Conservation (phyloP, 2,797 vertebrate genomes). For the Schizothorax lantsangensis region DNA sequence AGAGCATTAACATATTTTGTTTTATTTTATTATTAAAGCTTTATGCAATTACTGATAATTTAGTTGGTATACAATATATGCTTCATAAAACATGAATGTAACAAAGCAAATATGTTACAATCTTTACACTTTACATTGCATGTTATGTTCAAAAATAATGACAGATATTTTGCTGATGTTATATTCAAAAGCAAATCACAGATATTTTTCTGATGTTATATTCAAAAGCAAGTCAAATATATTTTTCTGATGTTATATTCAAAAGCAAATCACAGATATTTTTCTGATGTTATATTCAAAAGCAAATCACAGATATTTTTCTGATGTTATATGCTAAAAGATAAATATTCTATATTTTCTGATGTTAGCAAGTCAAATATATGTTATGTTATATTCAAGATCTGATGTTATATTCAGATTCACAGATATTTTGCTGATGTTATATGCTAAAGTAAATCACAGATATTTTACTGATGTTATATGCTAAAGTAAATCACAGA, state of each 20-base stretch:
- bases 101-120: too few relatives aligned
- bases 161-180: too few relatives aligned
- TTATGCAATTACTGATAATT: neutral
- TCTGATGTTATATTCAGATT: too few relatives aligned
- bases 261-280: neutral
- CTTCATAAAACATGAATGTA: too few relatives aligned
- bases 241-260: too few relatives aligned
- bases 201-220: neutral
- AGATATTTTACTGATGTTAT: neutral
- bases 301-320: neutral
- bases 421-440: neutral
- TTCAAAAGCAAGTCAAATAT: too few relatives aligned
- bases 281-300: neutral
- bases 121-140: neutral
- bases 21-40: neutral
- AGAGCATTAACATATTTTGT: neutral
- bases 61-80: neutral
- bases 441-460: neutral
- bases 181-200: neutral
- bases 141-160: too few relatives aligned
- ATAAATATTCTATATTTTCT: too few relatives aligned
- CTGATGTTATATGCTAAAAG: too few relatives aligned
- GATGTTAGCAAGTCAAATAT: too few relatives aligned
- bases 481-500: neutral
- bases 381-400: too few relatives aligned